Evolutionary conservation across 2,888 invertebrate species (phyloP), one percentile per base, ranked within the genome.

Genomic region (Hanleya hanleyi): DNA sequence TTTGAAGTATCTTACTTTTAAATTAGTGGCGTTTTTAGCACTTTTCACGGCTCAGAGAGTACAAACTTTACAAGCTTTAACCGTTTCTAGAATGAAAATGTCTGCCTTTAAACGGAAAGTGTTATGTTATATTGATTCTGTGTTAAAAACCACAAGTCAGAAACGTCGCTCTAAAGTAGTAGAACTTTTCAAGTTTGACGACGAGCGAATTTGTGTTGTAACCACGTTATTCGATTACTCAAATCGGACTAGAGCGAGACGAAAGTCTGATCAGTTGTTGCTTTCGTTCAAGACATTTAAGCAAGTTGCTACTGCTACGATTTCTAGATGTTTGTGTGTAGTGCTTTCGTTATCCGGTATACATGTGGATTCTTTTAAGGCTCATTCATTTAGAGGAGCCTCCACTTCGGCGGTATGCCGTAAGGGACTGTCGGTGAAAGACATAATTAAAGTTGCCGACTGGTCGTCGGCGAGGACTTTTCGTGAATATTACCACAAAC

Each of bases 381-480:
- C 70, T 5, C 74, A 74, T 67, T 74, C 70, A 9, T 62, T 35
- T 50, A 41, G 74, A 32, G 61, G 61, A n/a, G 73, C 69, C 32
- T n/a, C 69, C n/a, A 32, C 41, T 12, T 65, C 69, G 18, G 73
- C 73, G 22, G 69, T 70, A 33, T 41, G 49, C 29, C 22, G 29
- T 15, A 29, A 32, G 22, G 70, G 68, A 26, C 61, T 69, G 67
- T 41, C 50, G 33, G 2, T 70, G 9, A 18, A 18, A 18, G 62
- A 67, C 26, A 74, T 74, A 64, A 29, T 70, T 1, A 70, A 36
- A 50, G 67, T 67, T 36, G 74, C 70, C 6, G 64, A 68, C 49
- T 74, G 70, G 74, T 62, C 67, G 4, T 70, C 74, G 32, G 67
- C 37, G n/a, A 74, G 66, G 33, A 73, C 61, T 35, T 73, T 70